Evolutionary conservation across 2,888 invertebrate species (phyloP).

Genomic region (Cheilosia impressa): DNA sequence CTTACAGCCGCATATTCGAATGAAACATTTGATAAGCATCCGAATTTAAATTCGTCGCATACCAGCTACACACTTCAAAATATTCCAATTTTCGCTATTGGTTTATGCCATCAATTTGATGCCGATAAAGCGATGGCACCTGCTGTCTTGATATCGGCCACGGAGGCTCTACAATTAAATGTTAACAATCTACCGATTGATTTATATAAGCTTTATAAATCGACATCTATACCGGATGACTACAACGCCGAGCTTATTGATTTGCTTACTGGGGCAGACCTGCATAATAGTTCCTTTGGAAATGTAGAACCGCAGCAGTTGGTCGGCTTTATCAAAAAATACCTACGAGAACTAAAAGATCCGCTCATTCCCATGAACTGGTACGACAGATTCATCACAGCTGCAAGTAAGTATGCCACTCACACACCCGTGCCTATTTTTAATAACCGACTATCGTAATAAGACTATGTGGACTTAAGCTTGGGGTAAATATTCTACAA

Average conservation of each 20-base stretch:
- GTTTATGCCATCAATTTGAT: slow-evolving; percentile 86
- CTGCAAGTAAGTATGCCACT: slow-evolving; percentile 82
- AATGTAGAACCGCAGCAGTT: slow-evolving; percentile 72
- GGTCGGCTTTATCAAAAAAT: slow-evolving; percentile 87
- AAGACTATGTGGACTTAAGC: too few relatives aligned
- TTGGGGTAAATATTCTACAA: too few relatives aligned
- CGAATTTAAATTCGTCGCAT: not conserved
- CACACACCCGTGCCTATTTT: too few relatives aligned
- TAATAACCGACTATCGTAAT: too few relatives aligned
- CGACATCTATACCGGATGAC: slow-evolving; percentile 85
- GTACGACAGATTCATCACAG: slow-evolving; percentile 89
- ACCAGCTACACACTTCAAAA: slow-evolving; percentile 67
- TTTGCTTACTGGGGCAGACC: slow-evolving; percentile 21
- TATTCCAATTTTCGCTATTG: slow-evolving; percentile 86
- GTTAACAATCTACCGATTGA: slow-evolving; percentile 83
- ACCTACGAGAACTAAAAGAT: slow-evolving; percentile 89
- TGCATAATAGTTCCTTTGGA: slow-evolving; percentile 35
- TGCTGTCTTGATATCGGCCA: slow-evolving; percentile 85
- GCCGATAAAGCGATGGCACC: slow-evolving; percentile 86
- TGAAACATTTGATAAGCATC: slow-evolving; percentile 84
- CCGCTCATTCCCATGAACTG: slow-evolving; percentile 90
- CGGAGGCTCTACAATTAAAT: slow-evolving; percentile 86
- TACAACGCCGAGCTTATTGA: slow-evolving; percentile 83
- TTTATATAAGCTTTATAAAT: slow-evolving; percentile 87
- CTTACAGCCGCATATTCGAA: slow-evolving; percentile 86